These are phyloP conservation scores for Lichenostomus cassidix DNA, from an alignment of 2,113 vertebrate genomes.

Conservation along the genomic window DNA sequence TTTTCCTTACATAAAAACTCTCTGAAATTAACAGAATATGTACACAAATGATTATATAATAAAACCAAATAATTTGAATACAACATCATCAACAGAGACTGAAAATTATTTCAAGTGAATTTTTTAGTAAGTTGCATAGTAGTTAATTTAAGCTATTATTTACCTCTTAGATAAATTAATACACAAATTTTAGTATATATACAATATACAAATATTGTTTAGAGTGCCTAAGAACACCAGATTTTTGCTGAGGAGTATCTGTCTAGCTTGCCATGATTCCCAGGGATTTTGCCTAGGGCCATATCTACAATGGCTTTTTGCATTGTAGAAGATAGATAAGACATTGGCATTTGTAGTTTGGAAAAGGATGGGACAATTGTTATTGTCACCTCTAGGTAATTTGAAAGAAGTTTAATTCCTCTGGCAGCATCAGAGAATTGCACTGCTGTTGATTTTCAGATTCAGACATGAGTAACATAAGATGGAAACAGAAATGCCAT, in stretches of 20 bases:
- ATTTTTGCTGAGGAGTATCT: neutral
- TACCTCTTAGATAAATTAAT: neutral
- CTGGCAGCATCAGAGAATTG: neutral
- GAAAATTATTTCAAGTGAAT: neutral
- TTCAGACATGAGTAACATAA: neutral
- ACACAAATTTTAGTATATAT: neutral
- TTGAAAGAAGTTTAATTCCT: neutral
- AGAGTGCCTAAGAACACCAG: neutral
- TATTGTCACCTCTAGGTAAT: neutral
- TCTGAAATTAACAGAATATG: neutral
- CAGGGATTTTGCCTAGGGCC: neutral
- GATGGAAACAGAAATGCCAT: neutral
- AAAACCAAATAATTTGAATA: neutral
- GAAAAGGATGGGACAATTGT: neutral
- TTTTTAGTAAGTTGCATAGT: neutral
- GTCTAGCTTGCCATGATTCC: neutral
- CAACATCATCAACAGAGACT: neutral
- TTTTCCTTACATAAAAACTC: neutral
- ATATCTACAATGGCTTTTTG: neutral
- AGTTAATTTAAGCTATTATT: neutral
- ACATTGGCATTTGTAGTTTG: neutral
- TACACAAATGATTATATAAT: neutral
- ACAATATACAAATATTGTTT: neutral
- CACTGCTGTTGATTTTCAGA: neutral
- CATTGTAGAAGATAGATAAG: neutral